These are phyloP conservation scores for Spheniscus humboldti DNA, from an alignment of 2,797 vertebrate genomes.

Conservation along the genomic window DNA sequence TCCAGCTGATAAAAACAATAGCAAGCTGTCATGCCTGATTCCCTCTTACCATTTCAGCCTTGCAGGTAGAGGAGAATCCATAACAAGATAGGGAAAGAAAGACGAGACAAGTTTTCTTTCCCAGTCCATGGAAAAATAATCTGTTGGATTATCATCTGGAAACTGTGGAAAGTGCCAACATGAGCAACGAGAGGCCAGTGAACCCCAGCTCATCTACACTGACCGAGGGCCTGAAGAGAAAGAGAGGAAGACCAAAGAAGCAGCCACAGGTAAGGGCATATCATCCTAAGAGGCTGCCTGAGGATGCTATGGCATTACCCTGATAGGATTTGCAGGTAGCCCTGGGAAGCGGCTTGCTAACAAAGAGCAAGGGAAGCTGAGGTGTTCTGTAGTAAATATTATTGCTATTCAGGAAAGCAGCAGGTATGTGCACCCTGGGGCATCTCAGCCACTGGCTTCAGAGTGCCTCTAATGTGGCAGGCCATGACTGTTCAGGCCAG, in stretches of 20 bases:
- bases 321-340: background rate
- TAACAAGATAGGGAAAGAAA: background rate
- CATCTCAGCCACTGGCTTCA: background rate
- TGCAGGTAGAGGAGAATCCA: background rate
- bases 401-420: background rate
- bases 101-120: background rate
- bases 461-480: background rate
- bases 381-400: background rate
- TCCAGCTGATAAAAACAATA: background rate
- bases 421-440: background rate
- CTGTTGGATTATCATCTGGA: background rate
- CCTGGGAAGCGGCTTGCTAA: background rate
- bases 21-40: background rate
- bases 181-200: slow-evolving; percentile 31
- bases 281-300: background rate
- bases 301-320: background rate
- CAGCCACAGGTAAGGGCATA: slow-evolving; percentile 47
- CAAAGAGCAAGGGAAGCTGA: background rate
- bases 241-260: slow-evolving; percentile 66
- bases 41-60: background rate
- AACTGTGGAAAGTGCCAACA: background rate
- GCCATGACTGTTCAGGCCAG: background rate
- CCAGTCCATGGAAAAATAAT: background rate
- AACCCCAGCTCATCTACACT: background rate
- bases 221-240: slow-evolving; percentile 25